A percentile compares a stretch with the other conserved stretches of the same genome.
These are phyloP conservation scores for Dendrolimus pini DNA, from an alignment of 2,888 invertebrate genomes.

Conservation along the genomic window DNA sequence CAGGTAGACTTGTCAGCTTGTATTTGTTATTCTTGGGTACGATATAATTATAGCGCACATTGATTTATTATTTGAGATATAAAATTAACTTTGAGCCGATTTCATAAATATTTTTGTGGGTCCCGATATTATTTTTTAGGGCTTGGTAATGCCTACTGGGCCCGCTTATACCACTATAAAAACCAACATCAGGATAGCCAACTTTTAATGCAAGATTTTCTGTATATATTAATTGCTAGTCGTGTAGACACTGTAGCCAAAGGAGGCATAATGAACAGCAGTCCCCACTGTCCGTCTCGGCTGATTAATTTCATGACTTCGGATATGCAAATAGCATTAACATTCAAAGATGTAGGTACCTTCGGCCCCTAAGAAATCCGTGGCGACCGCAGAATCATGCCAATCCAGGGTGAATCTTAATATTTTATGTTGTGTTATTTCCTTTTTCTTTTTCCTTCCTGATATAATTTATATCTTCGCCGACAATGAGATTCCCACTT, in stretches of 20 bases:
- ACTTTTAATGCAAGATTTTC: constrained; percentile 21
- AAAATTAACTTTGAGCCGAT: too few species aligned
- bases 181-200: too few species aligned
- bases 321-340: constrained; percentile 76
- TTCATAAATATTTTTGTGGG: too few species aligned
- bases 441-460: constrained; percentile 70
- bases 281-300: constrained; percentile 69
- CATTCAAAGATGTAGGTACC: constrained; percentile 70
- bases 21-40: too few species aligned
- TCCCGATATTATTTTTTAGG: too few species aligned
- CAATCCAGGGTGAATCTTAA: constrained; percentile 75
- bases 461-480: constrained; percentile 73
- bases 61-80: too few species aligned
- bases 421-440: constrained; percentile 76
- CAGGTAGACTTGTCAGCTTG: too few species aligned
- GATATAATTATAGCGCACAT: too few species aligned
- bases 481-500: constrained; percentile 76
- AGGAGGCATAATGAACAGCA: constrained; percentile 61
- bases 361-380: constrained; percentile 62
- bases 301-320: constrained; percentile 77
- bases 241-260: constrained; percentile 65
- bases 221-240: constrained; percentile 61
- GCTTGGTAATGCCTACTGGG: too few species aligned
- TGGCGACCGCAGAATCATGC: constrained; percentile 70
- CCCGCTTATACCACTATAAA: too few species aligned